Base-by-base conservation (phyloP, 2,113 vertebrate genomes). In the Gracilinanus agilis region DNA sequence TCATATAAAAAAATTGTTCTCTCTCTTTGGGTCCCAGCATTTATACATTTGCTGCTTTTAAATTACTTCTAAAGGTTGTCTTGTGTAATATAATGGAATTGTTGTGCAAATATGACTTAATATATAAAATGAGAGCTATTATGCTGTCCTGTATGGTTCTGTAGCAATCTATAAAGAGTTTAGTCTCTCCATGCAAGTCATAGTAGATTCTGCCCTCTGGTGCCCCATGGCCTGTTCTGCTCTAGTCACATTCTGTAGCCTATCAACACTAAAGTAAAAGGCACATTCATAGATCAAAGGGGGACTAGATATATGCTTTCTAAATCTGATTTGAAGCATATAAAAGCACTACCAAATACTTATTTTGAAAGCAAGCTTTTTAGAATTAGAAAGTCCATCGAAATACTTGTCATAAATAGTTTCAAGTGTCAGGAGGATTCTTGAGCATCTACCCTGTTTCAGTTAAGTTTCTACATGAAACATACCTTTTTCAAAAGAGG, bases 11-110 rank as follows among this genome's bases (percentile, higher is more conserved):
- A 98, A 98, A 98, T 97, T 98, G 90, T 98, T 97, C 96, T 97
- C 93, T 93, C 92, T 98, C 92, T 92, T 98, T 96, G 90, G 95
- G 96, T 97, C 94, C 98, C 97, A 97, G 96, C 96, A 96, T 95
- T 98, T 98, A 97, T 96, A 96, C 54, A 53, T 91, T 92, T 96
- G 90, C 89, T 49, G 0, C 93, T 98, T 94, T 94, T 97, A 97
- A 98, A 98, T 97, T 97, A 97, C 97, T 98, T 98, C 96, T 95
- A 96, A 97, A 98, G 97, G 98, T 98, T 98, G 96, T 95, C 92
- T 97, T 97, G 96, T 95, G 94, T 95, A 93, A 95, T 97, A 88
- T 98, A 98, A 98, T 98, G 94, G 91, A 97, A 98, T 98, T 97
- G 96, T 96, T 98, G 96, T 98, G 94, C 96, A 98, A 98, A 98